These are phyloP conservation scores for Thomomys bottae DNA, from an alignment of 2,113 vertebrate species.

Conservation along the genomic window DNA sequence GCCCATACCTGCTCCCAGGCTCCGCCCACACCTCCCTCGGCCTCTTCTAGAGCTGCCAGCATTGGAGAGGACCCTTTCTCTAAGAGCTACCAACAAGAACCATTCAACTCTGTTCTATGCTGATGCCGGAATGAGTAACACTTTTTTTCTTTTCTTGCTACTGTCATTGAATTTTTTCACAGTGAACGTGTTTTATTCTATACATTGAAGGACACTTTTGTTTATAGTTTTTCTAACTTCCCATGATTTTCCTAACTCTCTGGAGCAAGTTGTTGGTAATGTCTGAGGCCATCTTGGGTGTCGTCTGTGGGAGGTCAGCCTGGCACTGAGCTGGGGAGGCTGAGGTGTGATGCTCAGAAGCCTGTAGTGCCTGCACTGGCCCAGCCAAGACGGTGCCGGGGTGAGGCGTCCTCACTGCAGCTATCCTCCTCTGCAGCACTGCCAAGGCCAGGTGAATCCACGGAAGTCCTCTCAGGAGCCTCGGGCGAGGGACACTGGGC, in stretches of 20 bases:
- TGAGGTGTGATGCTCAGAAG: fast-evolving
- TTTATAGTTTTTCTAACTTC: slow-evolving; percentile 80
- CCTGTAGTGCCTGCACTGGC: fast-evolving
- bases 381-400: neutral
- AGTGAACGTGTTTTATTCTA: slow-evolving; percentile 77
- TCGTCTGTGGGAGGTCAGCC: fast-evolving
- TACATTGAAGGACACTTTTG: slow-evolving; percentile 80
- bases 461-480: too few species aligned
- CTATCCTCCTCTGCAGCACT: too few species aligned
- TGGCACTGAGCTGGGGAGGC: fast-evolving
- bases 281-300: neutral
- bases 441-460: neutral
- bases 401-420: too few species aligned
- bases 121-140: slow-evolving; percentile 57
- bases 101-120: slow-evolving; percentile 62
- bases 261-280: neutral
- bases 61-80: slow-evolving; percentile 78
- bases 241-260: slow-evolving; percentile 75
- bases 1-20: neutral
- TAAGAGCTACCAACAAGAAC: slow-evolving; percentile 78
- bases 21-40: slow-evolving; percentile 31
- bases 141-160: slow-evolving; percentile 81
- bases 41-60: slow-evolving; percentile 62
- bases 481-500: too few species aligned
- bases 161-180: slow-evolving; percentile 77